Base-by-base conservation (phyloP, 2,888 invertebrate genomes). In the Pandemis heparana region DNA sequence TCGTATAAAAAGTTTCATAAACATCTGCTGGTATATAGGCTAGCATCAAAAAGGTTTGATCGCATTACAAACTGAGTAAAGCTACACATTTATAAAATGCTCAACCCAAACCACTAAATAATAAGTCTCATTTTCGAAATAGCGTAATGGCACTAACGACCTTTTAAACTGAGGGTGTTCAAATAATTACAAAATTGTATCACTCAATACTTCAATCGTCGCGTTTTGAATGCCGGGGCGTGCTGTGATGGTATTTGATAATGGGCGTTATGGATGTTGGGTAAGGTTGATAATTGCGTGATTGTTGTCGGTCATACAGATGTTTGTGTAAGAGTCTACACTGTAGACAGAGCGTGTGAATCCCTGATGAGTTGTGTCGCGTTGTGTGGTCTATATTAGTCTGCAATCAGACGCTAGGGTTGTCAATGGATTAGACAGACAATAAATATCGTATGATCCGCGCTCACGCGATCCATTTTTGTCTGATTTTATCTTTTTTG, bases 321-420 rank as follows among this genome's bases (percentile, higher is more conserved):
- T 43, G 64, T 18, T 18, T n/a, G 43, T 60, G 60, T n/a, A n/a
- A n/a, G n/a, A n/a, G n/a, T n/a, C n/a, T n/a, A n/a, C n/a, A n/a
- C n/a, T n/a, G n/a, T 65, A 53, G 74, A 70, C 74, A 74, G 65
- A 39, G 69, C 74, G 74, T 74, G 74, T 70, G 74, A 74, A 74
- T 73, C 60, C 39, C n/a, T 64, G 63, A 64, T 64, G 70, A 43
- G 51, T 48, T 60, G 60, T 64, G 69, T 60, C 74, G 70, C 65
- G 60, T 65, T 74, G 70, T 74, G 74, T 64, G 74, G 73, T 69
- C 62, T 32, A 0, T 0, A 1, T 32, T 32, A 32, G 73, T 18
- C 56, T 8, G 18, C 68, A 64, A 7, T 8, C 39, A 5, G 14
- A 1, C 48, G 39, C 41, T 10, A 73, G 73, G 73, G 73, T 69